Percentiles rank a stretch among this genome's conserved stretches.
These are phyloP conservation scores for Ophonus ardosiacus DNA, from an alignment of 2,888 invertebrate species.

Conservation along the genomic window DNA sequence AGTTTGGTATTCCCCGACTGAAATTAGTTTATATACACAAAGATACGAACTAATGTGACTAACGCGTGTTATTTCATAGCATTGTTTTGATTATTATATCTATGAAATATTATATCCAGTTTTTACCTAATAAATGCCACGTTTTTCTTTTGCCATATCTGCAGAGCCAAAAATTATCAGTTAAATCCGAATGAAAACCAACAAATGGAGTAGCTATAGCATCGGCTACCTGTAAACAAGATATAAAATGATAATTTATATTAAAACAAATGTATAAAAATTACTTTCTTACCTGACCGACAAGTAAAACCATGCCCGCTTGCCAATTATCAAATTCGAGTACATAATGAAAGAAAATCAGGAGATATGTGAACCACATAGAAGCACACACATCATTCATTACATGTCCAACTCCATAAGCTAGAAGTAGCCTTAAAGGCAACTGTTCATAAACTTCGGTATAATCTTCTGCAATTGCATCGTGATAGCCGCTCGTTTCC, in stretches of 20 bases:
- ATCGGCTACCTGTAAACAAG: constrained; percentile 81
- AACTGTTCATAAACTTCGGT: constrained; percentile 76
- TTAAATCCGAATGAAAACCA: constrained; percentile 89
- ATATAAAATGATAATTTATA: neutral
- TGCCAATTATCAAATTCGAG: constrained; percentile 79
- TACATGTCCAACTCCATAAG: constrained; percentile 90
- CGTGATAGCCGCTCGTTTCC: constrained; percentile 66
- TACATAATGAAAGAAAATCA: constrained; percentile 87
- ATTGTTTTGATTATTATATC: constrained; percentile 33
- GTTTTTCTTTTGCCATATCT: constrained; percentile 90
- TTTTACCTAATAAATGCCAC: constrained; percentile 92
- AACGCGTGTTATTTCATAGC: neutral
- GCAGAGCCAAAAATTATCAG: constrained; percentile 81
- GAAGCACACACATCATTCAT: constrained; percentile 95
- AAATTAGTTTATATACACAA: constrained; percentile 7
- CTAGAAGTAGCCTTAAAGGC: constrained; percentile 75
- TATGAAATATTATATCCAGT: constrained; percentile 24
- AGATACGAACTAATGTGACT: neutral
- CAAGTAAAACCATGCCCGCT: constrained; percentile 83
- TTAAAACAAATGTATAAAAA: neutral
- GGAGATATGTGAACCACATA: constrained; percentile 96
- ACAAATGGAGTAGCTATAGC: constrained; percentile 93
- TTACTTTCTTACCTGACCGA: constrained; percentile 85
- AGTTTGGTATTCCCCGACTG: neutral
- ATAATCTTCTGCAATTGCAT: constrained; percentile 73